phyloP scores from a whole-genome alignment of 2,888 invertebrate species.

The Erebia ligea region DNA sequence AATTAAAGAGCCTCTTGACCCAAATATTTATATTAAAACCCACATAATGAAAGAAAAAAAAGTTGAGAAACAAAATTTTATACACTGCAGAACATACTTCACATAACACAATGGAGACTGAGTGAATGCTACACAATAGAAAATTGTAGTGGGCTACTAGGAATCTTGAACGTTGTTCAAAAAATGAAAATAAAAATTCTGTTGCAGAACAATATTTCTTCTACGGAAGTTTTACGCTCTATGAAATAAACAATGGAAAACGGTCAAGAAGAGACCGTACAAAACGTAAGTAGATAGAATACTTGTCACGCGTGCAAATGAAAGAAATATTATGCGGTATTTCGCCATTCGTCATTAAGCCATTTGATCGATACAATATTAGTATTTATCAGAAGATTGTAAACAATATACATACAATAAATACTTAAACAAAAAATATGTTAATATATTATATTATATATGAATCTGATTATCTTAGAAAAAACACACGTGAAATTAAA shows the following conservation, averaged over 20 bases:
- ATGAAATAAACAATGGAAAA: not conserved
- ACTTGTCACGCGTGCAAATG: no score
- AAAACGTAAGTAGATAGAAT: no score
- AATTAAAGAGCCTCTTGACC: conserved; percentile 3
- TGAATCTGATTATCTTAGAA: no score
- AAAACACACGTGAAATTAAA: no score
- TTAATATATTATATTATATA: no score
- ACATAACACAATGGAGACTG: not conserved
- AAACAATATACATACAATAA: no score
- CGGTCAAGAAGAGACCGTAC: not conserved
- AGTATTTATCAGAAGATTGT: no score
- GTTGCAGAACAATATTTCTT: not conserved
- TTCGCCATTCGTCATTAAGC: no score
- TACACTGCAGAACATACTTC: not conserved
- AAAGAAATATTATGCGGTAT: no score
- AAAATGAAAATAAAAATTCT: not conserved
- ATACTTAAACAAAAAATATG: no score
- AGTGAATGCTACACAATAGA: conserved; percentile 1
- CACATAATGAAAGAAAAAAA: not conserved
- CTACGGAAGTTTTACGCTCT: no score
- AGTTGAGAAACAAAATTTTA: conserved; percentile 4
- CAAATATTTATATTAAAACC: conserved; percentile 2
- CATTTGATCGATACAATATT: no score
- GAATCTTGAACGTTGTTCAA: not conserved
- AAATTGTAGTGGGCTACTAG: conserved; percentile 4